Percentiles rank a stretch among this genome's conserved stretches.
These are phyloP conservation scores for Diaperis boleti DNA, from an alignment of 2,888 invertebrate genomes.

Conservation along the genomic window DNA sequence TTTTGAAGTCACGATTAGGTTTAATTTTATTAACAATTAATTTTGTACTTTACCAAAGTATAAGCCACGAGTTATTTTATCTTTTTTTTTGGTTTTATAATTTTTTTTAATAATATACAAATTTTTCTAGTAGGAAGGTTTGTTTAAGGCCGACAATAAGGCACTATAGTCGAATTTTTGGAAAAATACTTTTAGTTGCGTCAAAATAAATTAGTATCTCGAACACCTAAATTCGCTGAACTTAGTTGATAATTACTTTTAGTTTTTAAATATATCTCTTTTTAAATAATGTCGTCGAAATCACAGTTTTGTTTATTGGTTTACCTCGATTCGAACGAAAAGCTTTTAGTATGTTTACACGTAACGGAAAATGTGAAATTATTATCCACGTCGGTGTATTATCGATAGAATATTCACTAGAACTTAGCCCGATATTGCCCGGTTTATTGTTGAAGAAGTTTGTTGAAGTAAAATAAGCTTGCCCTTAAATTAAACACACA, in stretches of 20 bases:
- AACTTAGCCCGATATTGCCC: constrained; percentile 56
- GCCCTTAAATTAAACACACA: constrained; percentile 48
- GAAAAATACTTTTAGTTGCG: constrained; percentile 61
- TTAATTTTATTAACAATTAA: constrained; percentile 53
- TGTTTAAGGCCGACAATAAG: constrained; percentile 66
- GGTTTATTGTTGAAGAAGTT: constrained; percentile 39
- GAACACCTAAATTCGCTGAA: constrained; percentile 40
- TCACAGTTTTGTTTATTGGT: constrained; percentile 48
- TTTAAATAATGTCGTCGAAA: constrained; percentile 51
- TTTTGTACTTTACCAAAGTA: constrained; percentile 61
- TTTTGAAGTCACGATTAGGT: constrained; percentile 54
- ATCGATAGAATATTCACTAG: constrained; percentile 46
- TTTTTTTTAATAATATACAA: constrained; percentile 64
- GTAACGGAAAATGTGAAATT: constrained; percentile 10
- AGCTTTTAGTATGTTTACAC: neutral
- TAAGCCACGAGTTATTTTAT: constrained; percentile 59
- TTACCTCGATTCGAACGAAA: constrained; percentile 46
- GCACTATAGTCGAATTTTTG: constrained; percentile 65
- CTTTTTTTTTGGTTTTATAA: constrained; percentile 54
- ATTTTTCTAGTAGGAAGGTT: constrained; percentile 62
- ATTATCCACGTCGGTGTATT: constrained; percentile 20
- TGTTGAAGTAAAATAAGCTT: constrained; percentile 36
- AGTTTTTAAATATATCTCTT: constrained; percentile 41
- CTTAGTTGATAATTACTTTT: constrained; percentile 6
- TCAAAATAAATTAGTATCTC: constrained; percentile 36